phyloP scores from a whole-genome alignment of 2,113 vertebrate species.

The Megaceryle torquata region DNA sequence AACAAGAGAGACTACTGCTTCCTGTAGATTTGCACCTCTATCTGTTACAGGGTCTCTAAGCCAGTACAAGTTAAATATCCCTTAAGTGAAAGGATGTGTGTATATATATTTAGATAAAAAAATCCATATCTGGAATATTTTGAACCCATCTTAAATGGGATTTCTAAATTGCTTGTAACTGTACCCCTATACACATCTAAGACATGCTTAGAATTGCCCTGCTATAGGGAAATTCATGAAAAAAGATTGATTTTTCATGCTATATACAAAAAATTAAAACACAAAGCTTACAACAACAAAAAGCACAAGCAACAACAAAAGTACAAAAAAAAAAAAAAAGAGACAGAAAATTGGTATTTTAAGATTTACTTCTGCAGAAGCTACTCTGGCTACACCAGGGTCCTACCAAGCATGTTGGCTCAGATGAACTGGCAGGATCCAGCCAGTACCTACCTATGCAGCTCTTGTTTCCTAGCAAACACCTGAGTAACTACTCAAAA shows the following conservation, averaged over 20 bases:
- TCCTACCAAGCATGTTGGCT: background rate
- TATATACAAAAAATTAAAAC: background rate
- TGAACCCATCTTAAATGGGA: background rate
- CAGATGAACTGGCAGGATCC: background rate
- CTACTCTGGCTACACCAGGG: background rate
- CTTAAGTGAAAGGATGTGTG: background rate
- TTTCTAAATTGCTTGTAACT: background rate
- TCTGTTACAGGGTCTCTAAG: background rate
- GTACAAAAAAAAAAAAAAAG: background rate
- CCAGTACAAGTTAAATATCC: background rate
- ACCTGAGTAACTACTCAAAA: background rate
- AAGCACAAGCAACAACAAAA: background rate
- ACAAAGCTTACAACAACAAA: background rate
- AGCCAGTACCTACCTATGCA: background rate
- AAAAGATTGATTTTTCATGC: too few relatives aligned
- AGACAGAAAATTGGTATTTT: background rate
- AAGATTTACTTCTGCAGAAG: background rate
- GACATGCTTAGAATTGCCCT: background rate
- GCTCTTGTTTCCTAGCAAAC: background rate
- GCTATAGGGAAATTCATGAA: background rate
- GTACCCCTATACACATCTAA: background rate
- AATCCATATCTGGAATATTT: background rate
- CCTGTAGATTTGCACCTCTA: background rate
- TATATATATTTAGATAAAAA: background rate
- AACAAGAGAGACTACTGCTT: background rate